Conservation (phyloP, 2,797 vertebrate genomes). For the Carduelis carduelis region DNA sequence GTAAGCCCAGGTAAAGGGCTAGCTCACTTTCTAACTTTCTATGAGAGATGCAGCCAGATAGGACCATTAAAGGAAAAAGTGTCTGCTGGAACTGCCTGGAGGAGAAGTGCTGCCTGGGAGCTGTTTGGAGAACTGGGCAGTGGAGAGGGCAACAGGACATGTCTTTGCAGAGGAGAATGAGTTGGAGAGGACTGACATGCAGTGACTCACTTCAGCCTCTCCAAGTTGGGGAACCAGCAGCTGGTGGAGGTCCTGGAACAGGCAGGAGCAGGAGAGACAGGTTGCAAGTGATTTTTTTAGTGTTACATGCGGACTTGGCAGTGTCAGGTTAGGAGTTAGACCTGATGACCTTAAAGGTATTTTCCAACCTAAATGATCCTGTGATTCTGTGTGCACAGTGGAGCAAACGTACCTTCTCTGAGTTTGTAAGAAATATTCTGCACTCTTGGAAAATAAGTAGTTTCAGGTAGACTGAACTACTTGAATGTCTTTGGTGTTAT, state of each 20-base stretch:
- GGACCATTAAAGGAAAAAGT: not conserved
- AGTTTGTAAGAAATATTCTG: not conserved
- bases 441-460: not conserved
- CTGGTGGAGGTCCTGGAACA: not conserved
- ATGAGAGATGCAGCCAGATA: not conserved
- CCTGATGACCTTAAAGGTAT: not conserved
- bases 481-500: not conserved
- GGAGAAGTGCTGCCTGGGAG: not conserved
- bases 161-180: not conserved
- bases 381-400: not conserved
- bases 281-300: not conserved
- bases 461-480: not conserved
- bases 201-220: not conserved
- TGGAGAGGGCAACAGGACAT: not conserved
- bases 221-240: not conserved
- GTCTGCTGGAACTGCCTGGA: not conserved
- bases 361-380: not conserved
- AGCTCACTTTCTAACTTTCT: not conserved
- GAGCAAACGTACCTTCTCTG: not conserved
- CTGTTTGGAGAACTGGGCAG: not conserved
- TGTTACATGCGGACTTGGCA: not conserved
- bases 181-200: not conserved
- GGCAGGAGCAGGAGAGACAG: not conserved
- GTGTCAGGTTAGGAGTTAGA: not conserved
- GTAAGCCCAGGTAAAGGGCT: not conserved